Base-by-base conservation (phyloP, 2,888 invertebrate genomes). In the Calameuta filiformis region DNA sequence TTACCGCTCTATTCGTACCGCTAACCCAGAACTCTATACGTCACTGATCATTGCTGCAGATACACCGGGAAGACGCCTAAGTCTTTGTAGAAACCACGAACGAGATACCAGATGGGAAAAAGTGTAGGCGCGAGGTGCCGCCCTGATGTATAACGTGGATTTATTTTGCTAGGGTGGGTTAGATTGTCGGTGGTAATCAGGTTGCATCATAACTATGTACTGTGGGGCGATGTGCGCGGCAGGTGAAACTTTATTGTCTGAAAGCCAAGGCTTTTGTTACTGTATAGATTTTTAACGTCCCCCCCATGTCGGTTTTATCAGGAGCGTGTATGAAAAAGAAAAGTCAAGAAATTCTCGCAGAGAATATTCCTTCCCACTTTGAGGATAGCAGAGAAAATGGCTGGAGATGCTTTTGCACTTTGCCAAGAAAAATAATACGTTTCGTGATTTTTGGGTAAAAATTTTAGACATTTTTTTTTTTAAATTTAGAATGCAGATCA, bases 11-110 rank as follows among this genome's bases (percentile, higher is more conserved):
- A 78, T 79, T 80, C 79, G 76, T 75, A 77, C 76, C 81, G 77
- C 80, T 80, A 76, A 79, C 79, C 79, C 79, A 79, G 77, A 79
- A 78, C 80, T 79, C 80, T 82, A 81, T 81, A 82, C 85, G 82
- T 84, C 83, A 84, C 86, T 87, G 89, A 90, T 90, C 88, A 81
- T 80, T 83, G 83, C 77, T 83, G 76, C 80, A 85, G 89, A 89
- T 89, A 87, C 85, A 83, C 81, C 81, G 79, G 79, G 84, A 81
- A 79, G 77, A 77, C 75, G 79, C 78, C 77, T 78, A 77, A 77
- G 79, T 78, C 78, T 75, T 75, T 75, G 77, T 82, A 87, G 88
- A 88, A 88, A 87, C 82, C 79, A 80, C 81, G 82, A 82, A 84
- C 82, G 82, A 80, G 82, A 73, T 76, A 79, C 75, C 80, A 76